phyloP scores from a whole-genome alignment of 2,888 invertebrate species.

The Rhodophaea formosa region DNA sequence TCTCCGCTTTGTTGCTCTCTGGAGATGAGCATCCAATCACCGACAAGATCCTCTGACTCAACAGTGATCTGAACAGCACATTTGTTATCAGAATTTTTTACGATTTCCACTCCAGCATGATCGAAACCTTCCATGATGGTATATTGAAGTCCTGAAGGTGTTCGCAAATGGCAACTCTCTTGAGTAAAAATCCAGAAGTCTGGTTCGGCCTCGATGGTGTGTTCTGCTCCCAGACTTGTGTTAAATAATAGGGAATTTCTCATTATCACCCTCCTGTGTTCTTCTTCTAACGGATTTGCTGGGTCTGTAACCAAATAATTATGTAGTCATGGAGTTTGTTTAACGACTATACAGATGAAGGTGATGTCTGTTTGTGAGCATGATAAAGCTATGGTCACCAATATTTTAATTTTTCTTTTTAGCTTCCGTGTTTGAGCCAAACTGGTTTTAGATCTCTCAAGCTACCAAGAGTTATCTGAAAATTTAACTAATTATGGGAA shows the following conservation, averaged over 20 bases:
- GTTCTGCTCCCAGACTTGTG: conserved; percentile 32
- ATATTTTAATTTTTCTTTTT: no score
- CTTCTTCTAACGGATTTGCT: conserved; percentile 37
- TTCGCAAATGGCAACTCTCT: conserved; percentile 51
- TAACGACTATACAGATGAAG: background rate
- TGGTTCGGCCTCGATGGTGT: conserved; percentile 36
- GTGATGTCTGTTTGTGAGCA: no score
- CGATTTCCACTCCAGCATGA: conserved; percentile 40
- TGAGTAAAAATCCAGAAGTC: conserved; percentile 23
- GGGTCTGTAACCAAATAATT: conserved; percentile 39
- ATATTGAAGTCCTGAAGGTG: conserved; percentile 47
- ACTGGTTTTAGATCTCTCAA: no score
- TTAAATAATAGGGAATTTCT: conserved; percentile 24
- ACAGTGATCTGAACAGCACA: conserved; percentile 51
- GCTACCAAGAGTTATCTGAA: no score
- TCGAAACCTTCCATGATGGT: conserved; percentile 42
- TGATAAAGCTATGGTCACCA: no score
- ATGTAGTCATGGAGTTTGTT: background rate
- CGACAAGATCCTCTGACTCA: conserved; percentile 41
- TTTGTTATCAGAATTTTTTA: conserved; percentile 34
- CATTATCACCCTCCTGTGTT: conserved; percentile 31
- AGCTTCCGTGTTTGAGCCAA: no score
- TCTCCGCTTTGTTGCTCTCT: conserved; percentile 35
- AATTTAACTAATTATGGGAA: no score
- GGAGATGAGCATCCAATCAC: conserved; percentile 58